Base-by-base conservation (phyloP, 2,888 invertebrate genomes). In the Gastrophysa polygoni region DNA sequence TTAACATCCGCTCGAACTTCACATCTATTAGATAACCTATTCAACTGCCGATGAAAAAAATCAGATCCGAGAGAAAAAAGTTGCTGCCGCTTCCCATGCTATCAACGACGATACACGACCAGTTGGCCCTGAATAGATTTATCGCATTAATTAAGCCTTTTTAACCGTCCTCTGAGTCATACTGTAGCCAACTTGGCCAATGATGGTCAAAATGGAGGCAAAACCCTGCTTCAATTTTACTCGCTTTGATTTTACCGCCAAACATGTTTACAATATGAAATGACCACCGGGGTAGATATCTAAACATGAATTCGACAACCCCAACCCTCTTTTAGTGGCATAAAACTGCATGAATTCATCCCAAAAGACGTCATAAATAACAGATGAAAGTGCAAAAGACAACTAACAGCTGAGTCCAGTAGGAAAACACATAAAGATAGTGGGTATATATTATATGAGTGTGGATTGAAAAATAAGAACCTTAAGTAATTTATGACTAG, bases 341-440 rank as follows among this genome's bases (percentile, higher is more conserved):
- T 47, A 47, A 51, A 47, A 14, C 10, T 51, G 21, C 16, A 52
- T 46, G n/a, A n/a, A 29, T 38, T 34, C 38, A 17, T 24, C 54
- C 21, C 21, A 16, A 54, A 20, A 57, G 24, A 58, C 34, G 57
- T 57, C 56, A 57, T 59, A 63, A 60, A 64, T 64, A 60, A 60
- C 46, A 21, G 21, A 17, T 28, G 20, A 48, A 60, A 59, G 54
- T 44, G 54, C 29, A 43, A 60, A 64, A 55, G 59, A 51, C 54
- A 46, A 49, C 29, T 51, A 38, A 48, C 60, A 60, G 57, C 57
- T 64, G 60, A 57, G 28, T 57, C 43, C 17, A 24, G 44, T 61
- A 58, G 52, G 52, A 44, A 44, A 58, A 57, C 43, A 61, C 51
- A 60, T 57, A 57, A 18, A 48, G 52, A 32, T 57, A 29, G 58